A percentile compares a stretch with the other conserved stretches of the same genome.
phyloP scores from a whole-genome alignment of 37 sponge, comb jelly and placozoan species.

The Haliclona indistincta region DNA sequence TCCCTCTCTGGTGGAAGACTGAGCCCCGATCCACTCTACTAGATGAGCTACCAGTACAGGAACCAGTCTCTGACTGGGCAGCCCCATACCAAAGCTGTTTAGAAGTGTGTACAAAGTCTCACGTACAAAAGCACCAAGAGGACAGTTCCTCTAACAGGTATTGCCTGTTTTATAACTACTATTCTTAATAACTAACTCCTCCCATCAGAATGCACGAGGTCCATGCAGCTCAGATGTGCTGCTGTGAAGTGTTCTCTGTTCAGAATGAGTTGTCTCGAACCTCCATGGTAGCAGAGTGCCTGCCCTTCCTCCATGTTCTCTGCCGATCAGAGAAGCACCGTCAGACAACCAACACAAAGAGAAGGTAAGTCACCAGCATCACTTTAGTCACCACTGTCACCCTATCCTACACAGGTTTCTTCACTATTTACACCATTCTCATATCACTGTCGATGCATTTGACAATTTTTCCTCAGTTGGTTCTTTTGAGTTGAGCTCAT shows the following conservation, averaged over 20 bases:
- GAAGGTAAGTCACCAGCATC: conserved; percentile 35
- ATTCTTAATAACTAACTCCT: not conserved
- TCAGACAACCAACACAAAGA: not conserved
- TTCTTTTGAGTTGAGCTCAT: no score
- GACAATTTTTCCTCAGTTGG: no score
- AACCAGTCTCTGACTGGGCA: not conserved
- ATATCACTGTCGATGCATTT: not conserved
- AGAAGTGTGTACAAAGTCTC: no score
- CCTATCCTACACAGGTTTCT: not conserved
- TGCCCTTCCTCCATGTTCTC: conserved; percentile 12
- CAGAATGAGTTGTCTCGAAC: conserved; percentile 3
- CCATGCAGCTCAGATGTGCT: not conserved
- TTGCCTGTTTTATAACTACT: not conserved
- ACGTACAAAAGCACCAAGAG: no score
- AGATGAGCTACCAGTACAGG: not conserved
- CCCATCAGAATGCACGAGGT: not conserved
- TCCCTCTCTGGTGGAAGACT: not conserved
- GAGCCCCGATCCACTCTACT: not conserved
- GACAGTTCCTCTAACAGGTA: not conserved
- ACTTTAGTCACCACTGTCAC: not conserved
- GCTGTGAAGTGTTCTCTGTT: not conserved
- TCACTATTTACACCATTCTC: not conserved
- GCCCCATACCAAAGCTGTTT: not conserved
- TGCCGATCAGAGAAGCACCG: conserved; percentile 18
- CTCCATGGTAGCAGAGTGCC: conserved; percentile 20